Conservation (phyloP, 1,140 invertebrate genomes). For the Euura lappo region DNA sequence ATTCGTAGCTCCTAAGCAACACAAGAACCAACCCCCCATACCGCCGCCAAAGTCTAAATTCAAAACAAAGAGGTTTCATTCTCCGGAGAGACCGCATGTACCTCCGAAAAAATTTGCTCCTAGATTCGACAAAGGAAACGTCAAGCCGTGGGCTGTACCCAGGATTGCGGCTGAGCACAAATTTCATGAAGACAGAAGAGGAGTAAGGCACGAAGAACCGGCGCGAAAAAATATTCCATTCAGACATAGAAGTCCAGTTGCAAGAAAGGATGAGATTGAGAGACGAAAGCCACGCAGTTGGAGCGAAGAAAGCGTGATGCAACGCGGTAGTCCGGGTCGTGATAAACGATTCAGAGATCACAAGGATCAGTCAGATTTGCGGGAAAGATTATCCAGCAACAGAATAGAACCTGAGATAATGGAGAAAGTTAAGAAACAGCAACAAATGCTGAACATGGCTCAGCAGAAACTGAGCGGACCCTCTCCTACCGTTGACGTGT, state of each 20-base stretch:
- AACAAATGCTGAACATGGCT: conserved; percentile 48
- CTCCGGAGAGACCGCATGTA: conserved; percentile 31
- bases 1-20: conserved; percentile 27
- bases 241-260: not conserved
- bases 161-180: not conserved
- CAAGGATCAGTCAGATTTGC: conserved; percentile 39
- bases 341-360: conserved; percentile 45
- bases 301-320: conserved; percentile 27
- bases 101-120: conserved; percentile 31
- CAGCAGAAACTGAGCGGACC: conserved; percentile 47
- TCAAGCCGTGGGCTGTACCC: conserved; percentile 26
- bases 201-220: conserved; percentile 17
- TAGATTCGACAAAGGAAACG: conserved; percentile 30
- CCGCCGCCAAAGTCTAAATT: conserved; percentile 19
- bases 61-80: conserved; percentile 30
- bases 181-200: conserved; percentile 10
- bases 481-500: conserved; percentile 36
- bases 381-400: conserved; percentile 44
- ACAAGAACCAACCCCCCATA: conserved; percentile 28
- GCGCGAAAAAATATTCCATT: conserved; percentile 13
- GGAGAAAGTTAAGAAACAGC: conserved; percentile 44
- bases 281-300: conserved; percentile 26
- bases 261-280: conserved; percentile 19
- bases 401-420: conserved; percentile 35
- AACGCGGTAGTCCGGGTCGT: conserved; percentile 35